Base-by-base conservation (phyloP, 2,797 vertebrate species). In the Gymnodraco acuticeps region DNA sequence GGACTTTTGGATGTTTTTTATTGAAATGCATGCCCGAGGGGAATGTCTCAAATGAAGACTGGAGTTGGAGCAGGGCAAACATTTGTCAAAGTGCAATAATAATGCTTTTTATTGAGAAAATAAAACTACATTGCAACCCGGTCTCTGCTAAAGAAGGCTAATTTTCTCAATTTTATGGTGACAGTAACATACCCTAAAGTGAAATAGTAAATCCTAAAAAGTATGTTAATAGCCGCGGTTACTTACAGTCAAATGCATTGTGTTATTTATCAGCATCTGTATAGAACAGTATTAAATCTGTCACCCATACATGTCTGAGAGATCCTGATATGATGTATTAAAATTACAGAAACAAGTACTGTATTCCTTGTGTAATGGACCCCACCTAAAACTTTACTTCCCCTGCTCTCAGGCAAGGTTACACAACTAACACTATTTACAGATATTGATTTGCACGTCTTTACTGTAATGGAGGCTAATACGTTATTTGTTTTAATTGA, bases 21-120 rank as follows among this genome's bases (percentile, higher is more conserved):
- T 14, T 64, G 46, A 72, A 58, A 79, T 60, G 5, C 60, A 19
- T 20, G 23, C 42, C 50, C 10, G 27, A 47, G 23, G 48, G 67
- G 19, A 52, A 15, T 16, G 38, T 69, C 27, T 65, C 19, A 61
- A 62, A 65, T 58, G 13, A 52, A 58, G 46, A 61, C 27, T 45
- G 11, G 15, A 48, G 16, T 8, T 9, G 17, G 46, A 54, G 12
- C 23, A 64, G 38, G 43, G 14, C 17, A 59, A 59, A 59, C 12
- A 45, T 38, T 33, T 54, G 20, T 38, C 12, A 45, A 42, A 56
- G 45, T 19, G 13, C 13, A 43, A 59, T 33, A 20, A 55, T 66
- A 16, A 55, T 51, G 3, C 12, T 42, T 66, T 51, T 43, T 33
- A 58, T 31, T n/a, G 27, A 17, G 16, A 55, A 47, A 47, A 59